Conservation (phyloP, 2,113 vertebrate species). For the Ancistrus triradiatus region DNA sequence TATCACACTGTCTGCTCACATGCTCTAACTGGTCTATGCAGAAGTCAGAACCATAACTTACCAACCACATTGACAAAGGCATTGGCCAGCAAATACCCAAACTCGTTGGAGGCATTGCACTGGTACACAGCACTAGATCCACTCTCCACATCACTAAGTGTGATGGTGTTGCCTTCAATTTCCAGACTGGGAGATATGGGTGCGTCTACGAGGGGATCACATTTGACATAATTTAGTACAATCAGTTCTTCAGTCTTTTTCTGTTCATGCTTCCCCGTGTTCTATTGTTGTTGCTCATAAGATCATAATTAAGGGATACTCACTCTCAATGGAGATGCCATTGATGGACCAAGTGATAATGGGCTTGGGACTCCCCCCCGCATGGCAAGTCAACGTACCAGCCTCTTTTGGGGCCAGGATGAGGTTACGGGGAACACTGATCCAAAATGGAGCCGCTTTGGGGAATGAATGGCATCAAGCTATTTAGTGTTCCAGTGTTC, state of each 20-base stretch:
- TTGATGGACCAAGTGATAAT: slow-evolving; percentile 86
- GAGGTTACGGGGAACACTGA: slow-evolving; percentile 85
- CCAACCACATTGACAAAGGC: slow-evolving; percentile 93
- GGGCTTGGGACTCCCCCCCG: slow-evolving; percentile 86
- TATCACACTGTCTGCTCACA: too few species aligned
- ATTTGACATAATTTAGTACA: background rate
- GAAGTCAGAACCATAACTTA: slow-evolving; percentile 60
- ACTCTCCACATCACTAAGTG: slow-evolving; percentile 82
- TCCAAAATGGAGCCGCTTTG: slow-evolving; percentile 94
- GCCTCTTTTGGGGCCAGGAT: slow-evolving; percentile 91
- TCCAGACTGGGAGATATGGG: slow-evolving; percentile 79
- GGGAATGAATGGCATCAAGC: background rate
- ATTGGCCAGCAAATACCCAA: slow-evolving; percentile 89
- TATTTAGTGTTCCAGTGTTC: background rate
- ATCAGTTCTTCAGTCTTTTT: too few species aligned
- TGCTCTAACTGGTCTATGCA: too few species aligned
- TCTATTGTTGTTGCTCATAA: background rate
- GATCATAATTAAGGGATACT: slow-evolving; percentile 48
- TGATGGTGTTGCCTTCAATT: slow-evolving; percentile 84
- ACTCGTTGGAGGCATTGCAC: slow-evolving; percentile 93
- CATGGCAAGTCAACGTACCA: slow-evolving; percentile 83
- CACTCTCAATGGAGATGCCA: slow-evolving; percentile 83
- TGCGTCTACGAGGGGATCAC: slow-evolving; percentile 69
- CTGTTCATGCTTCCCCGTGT: too few species aligned
- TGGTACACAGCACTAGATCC: slow-evolving; percentile 92